phyloP scores from a whole-genome alignment of 64 coral and sea anemone species.

The Stylophora pistillata region DNA sequence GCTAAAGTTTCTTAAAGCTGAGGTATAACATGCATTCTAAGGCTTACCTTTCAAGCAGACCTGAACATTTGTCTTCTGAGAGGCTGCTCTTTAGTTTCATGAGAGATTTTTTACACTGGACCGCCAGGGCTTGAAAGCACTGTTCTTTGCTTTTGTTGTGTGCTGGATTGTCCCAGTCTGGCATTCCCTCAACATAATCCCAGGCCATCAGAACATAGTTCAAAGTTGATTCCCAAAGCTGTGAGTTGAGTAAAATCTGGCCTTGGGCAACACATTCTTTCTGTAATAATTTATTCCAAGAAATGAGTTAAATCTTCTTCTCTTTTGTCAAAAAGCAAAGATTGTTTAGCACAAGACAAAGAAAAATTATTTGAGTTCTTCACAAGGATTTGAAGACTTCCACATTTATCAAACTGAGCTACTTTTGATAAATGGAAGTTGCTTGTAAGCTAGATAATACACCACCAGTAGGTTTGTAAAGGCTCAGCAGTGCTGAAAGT shows the following conservation, averaged over 20 bases:
- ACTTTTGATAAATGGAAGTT: too few relatives aligned
- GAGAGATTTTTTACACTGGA: slow-evolving; percentile 69
- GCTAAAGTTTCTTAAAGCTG: too few relatives aligned
- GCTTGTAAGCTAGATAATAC: too few relatives aligned
- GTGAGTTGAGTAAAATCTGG: slow-evolving; percentile 37
- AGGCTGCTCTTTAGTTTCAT: slow-evolving; percentile 46
- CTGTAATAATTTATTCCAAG: slow-evolving; percentile 5
- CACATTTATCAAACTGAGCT: too few relatives aligned
- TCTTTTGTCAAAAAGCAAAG: too few relatives aligned
- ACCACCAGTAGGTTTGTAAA: too few relatives aligned
- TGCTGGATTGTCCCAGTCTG: slow-evolving; percentile 76
- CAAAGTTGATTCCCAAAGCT: slow-evolving; percentile 61
- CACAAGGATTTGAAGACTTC: neutral
- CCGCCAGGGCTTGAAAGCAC: slow-evolving; percentile 69
- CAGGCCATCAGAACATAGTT: slow-evolving; percentile 81
- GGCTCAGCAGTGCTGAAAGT: too few relatives aligned
- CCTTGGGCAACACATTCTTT: slow-evolving; percentile 84
- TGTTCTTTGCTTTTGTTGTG: slow-evolving; percentile 80
- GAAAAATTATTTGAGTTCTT: neutral
- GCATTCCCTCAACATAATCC: slow-evolving; percentile 69
- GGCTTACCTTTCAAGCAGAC: slow-evolving; percentile 59
- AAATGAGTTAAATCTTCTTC: too few relatives aligned
- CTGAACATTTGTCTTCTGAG: slow-evolving; percentile 55
- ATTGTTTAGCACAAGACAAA: neutral
- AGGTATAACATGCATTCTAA: neutral